Conservation (phyloP, 2,113 vertebrate species). For the Saguinus imperator region DNA sequence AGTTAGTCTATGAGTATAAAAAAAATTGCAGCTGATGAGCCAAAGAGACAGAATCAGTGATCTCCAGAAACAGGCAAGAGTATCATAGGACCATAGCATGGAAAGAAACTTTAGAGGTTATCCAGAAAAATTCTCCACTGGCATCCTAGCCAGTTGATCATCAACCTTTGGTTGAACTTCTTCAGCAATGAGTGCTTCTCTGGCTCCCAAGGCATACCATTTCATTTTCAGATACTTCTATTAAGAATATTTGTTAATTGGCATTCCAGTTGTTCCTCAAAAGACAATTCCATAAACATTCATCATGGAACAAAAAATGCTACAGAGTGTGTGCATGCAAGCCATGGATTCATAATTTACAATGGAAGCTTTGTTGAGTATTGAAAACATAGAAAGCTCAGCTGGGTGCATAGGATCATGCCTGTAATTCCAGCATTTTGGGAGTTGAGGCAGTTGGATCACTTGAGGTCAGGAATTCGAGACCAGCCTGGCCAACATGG, state of each 20-base stretch:
- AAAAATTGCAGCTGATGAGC: not conserved
- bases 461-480: too few relatives aligned
- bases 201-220: not conserved
- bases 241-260: not conserved
- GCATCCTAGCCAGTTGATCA: not conserved
- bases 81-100: not conserved
- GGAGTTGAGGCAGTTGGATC: too few relatives aligned
- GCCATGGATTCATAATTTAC: not conserved
- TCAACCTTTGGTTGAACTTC: not conserved
- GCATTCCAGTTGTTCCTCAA: not conserved
- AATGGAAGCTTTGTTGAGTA: not conserved
- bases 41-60: not conserved
- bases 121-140: not conserved
- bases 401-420: too few relatives aligned
- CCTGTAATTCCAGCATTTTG: too few relatives aligned
- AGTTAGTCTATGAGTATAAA: not conserved
- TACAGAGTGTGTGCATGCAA: not conserved
- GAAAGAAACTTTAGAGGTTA: not conserved
- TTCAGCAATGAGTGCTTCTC: not conserved
- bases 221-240: not conserved
- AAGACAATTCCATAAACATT: not conserved
- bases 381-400: not conserved
- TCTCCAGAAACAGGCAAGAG: not conserved
- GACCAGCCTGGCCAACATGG: too few relatives aligned
- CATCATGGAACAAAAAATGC: not conserved